Conservation (phyloP, 2,113 vertebrate genomes). For the Cettia cetti region DNA sequence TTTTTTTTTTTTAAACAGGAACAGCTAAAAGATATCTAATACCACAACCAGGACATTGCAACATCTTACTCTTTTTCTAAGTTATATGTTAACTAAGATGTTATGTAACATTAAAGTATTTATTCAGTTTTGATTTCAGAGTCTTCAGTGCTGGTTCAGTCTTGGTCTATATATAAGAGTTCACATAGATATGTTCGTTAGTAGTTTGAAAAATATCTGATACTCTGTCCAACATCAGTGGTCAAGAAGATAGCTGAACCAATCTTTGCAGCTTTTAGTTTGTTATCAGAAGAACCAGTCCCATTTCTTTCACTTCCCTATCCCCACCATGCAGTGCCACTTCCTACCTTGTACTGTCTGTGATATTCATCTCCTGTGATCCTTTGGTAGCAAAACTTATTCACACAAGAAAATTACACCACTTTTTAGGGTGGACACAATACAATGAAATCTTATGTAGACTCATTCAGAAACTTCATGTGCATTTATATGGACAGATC, state of each 20-base stretch:
- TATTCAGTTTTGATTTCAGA: conserved; percentile 24
- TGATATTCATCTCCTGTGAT: background rate
- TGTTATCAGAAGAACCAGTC: background rate
- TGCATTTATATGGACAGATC: background rate
- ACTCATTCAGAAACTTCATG: background rate
- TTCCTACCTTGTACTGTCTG: background rate
- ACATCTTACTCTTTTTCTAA: conserved; percentile 5
- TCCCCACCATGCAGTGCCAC: background rate
- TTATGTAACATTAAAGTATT: conserved; percentile 49
- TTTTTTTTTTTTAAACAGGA: background rate
- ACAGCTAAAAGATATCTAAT: background rate
- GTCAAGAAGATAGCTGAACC: background rate
- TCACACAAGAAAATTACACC: background rate
- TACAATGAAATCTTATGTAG: background rate
- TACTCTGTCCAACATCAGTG: background rate
- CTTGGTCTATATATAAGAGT: background rate
- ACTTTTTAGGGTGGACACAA: background rate
- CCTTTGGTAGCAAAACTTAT: background rate
- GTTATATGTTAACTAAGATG: conserved; percentile 55
- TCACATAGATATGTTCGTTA: background rate
- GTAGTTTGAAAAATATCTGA: background rate
- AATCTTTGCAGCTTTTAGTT: background rate
- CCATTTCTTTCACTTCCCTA: background rate
- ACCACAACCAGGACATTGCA: background rate
- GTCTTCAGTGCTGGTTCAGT: background rate